Evolutionary conservation across 2,113 vertebrate species (phyloP), one percentile per base, ranked within the genome.

Genomic region (Paratilapia polleni): DNA sequence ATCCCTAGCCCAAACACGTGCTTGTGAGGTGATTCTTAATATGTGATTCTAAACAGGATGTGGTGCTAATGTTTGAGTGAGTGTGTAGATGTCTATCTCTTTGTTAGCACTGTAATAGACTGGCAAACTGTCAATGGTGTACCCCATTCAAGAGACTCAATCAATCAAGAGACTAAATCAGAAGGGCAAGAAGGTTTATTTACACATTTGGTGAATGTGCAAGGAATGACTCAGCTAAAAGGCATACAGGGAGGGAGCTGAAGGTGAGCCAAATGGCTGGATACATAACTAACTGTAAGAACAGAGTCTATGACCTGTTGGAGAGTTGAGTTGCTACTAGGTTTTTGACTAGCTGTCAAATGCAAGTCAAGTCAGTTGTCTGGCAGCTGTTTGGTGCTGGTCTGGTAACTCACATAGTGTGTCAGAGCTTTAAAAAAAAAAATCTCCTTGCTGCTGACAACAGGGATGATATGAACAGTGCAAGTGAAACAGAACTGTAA

Each of bases 121-220:
- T 54, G 68, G 47, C 19, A 73, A 73, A 20, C 47, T 73, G 68
- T 73, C 68, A 54, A 34, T 54, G 49, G 43, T 52, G 66, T 70
- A 70, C 43, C 24, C 43, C 24, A 70, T 70, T 70, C 66, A 70
- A 70, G 10, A 70, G 26, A 73, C 68, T 73, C 68, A 73, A 54
- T 73, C 6, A 73, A 73, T 73, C 68, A 54, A 73, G 68, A 73
- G 47, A 73, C 68, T 73, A 31, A 73, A 54, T 73, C 68, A 31
- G 68, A 73, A 28, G 34, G 47, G 68, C 68, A 73, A 73, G 43
- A 73, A 73, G 68, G 68, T 34, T 73, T 73, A 73, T 73, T 73
- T 73, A 73, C 47, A 73, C 68, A 54, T 73, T 73, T 73, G 68
- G 68, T 73, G 17, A 73, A 54, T 73, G 4, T 54, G 68, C 26